phyloP scores from a whole-genome alignment of 1,140 invertebrate species.

The Atta colombica region DNA sequence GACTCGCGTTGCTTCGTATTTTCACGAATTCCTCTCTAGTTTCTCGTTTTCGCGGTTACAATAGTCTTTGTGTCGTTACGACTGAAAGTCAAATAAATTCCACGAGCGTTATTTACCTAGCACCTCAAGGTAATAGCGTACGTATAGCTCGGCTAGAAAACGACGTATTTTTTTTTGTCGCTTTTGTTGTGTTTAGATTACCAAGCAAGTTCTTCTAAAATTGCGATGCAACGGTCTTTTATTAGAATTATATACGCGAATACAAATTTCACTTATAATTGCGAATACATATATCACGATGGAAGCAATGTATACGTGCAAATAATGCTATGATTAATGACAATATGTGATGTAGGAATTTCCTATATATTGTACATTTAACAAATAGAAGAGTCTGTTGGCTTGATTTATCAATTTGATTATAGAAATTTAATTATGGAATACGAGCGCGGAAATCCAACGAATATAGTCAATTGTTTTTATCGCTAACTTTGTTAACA shows the following conservation, averaged over 20 bases:
- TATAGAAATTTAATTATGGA: slow-evolving; percentile 35
- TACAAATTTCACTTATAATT: neutral
- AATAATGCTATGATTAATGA: neutral
- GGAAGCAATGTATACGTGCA: neutral
- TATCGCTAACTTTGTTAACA: slow-evolving; percentile 41
- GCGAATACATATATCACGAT: neutral
- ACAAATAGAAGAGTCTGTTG: neutral
- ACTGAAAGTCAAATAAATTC: slow-evolving; percentile 32
- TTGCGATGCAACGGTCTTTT: neutral
- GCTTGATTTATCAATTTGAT: slow-evolving; percentile 19
- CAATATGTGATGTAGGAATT: neutral
- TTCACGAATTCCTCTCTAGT: neutral
- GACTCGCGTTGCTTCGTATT: neutral
- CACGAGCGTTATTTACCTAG: neutral
- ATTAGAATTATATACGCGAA: neutral
- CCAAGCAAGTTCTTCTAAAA: neutral
- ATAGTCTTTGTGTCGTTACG: neutral
- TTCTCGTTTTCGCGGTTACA: slow-evolving; percentile 3
- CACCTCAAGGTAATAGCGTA: neutral
- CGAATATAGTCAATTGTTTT: slow-evolving; percentile 19
- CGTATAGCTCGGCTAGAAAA: neutral
- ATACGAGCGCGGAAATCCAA: slow-evolving; percentile 18
- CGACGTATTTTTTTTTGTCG: neutral
- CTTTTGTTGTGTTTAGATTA: neutral
- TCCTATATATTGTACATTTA: neutral